Conservation (phyloP, 2,797 vertebrate genomes). For the Lophius americanus region DNA sequence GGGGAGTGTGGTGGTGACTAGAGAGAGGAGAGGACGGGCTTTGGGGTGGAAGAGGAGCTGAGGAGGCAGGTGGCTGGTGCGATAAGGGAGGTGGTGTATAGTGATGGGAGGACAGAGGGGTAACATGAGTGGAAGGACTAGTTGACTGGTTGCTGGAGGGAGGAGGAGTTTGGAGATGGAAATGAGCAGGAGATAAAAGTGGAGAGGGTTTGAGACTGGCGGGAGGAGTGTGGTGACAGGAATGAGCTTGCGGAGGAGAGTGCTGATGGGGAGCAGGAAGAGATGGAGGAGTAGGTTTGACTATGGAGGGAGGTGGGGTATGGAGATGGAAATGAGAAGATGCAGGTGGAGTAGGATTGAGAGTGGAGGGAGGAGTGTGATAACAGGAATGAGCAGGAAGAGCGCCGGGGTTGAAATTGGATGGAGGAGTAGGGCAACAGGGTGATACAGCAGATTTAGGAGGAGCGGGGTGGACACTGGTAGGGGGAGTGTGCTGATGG, state of each 20-base stretch:
- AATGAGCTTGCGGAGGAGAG: not conserved
- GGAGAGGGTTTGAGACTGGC: too few species aligned
- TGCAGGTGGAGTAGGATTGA: too few species aligned
- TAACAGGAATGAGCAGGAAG: too few species aligned
- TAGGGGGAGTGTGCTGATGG: not conserved
- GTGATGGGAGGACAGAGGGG: slow-evolving; percentile 48
- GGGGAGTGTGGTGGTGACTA: slow-evolving; percentile 59
- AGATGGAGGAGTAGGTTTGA: too few species aligned
- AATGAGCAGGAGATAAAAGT: not conserved
- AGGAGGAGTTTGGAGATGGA: slow-evolving; percentile 1
- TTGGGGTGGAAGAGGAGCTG: slow-evolving; percentile 32
- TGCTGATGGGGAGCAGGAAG: not conserved
- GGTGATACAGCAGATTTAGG: too few species aligned
- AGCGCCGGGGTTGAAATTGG: too few species aligned
- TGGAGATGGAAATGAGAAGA: too few species aligned
- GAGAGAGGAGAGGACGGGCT: slow-evolving; percentile 23
- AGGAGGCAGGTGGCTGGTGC: slow-evolving; percentile 1
- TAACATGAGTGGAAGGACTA: slow-evolving; percentile 53
- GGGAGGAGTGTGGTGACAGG: too few species aligned
- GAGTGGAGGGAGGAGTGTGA: too few species aligned
- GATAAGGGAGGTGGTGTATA: slow-evolving; percentile 43
- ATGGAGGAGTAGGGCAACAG: too few species aligned
- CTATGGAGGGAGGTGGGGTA: too few species aligned
- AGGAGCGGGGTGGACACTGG: too few species aligned
- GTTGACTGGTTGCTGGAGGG: not conserved